phyloP scores from a whole-genome alignment of 1,140 invertebrate genomes.

The Phortica variegata region DNA sequence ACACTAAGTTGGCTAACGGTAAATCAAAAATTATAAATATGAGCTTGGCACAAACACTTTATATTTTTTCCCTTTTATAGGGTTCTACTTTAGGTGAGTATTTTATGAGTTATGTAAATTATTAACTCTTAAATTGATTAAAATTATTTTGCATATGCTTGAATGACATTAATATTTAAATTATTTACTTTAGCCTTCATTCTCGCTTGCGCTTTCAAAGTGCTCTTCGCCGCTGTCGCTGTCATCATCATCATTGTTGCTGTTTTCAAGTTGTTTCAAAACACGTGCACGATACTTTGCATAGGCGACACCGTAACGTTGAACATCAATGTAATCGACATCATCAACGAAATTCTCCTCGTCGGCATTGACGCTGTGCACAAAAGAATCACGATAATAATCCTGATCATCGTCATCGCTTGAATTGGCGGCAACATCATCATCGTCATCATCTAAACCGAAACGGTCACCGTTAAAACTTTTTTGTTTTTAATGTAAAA shows the following conservation, averaged over 20 bases:
- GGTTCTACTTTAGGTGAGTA: no score
- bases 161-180: no score
- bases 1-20: no score
- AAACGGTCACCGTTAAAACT: neutral
- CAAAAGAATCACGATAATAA: conserved; percentile 47
- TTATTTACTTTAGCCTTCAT: conserved; percentile 28
- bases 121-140: no score
- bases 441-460: conserved; percentile 22
- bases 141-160: no score
- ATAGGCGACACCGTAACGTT: conserved; percentile 60
- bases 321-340: conserved; percentile 58
- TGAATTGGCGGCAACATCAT: conserved; percentile 42
- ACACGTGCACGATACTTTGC: conserved; percentile 50
- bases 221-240: conserved; percentile 32
- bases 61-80: no score
- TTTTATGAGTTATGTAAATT: no score
- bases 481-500: neutral
- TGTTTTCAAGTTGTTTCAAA: conserved; percentile 37
- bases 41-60: no score
- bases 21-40: no score
- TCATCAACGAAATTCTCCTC: conserved; percentile 56
- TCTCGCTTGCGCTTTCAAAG: conserved; percentile 34
- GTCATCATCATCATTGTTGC: conserved; percentile 57
- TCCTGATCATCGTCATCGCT: conserved; percentile 57
- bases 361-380: conserved; percentile 56